Conservation (phyloP, 2,113 vertebrate species). For the Bos javanicus region DNA sequence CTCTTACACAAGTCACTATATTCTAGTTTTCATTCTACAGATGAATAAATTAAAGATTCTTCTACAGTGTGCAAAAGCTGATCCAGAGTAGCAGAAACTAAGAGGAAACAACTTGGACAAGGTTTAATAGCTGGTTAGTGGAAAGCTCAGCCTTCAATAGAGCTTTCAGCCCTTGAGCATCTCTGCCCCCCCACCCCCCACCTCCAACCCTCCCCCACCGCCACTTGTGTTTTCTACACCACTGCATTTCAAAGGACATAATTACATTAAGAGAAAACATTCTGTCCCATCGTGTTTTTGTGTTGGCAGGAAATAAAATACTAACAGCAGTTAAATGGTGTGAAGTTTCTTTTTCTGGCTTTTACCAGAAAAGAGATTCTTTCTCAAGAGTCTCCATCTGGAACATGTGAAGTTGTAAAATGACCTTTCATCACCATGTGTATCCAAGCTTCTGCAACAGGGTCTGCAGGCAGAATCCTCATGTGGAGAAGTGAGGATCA, state of each 20-base stretch:
- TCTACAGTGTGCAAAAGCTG: background rate
- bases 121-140: background rate
- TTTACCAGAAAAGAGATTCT: conserved; percentile 53
- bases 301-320: conserved; percentile 74
- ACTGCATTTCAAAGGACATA: conserved; percentile 40
- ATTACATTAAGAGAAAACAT: conserved; percentile 37
- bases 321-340: conserved; percentile 53
- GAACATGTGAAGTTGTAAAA: conserved; percentile 67
- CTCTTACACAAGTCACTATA: background rate
- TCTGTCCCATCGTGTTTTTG: conserved; percentile 42
- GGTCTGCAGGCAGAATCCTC: conserved; percentile 54
- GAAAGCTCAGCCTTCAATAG: background rate
- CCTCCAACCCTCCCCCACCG: background rate
- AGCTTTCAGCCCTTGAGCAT: background rate
- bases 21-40: background rate
- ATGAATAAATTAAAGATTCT: background rate
- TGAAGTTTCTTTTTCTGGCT: conserved; percentile 74
- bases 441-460: conserved; percentile 46
- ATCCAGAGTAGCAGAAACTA: background rate
- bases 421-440: conserved; percentile 63
- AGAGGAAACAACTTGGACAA: background rate
- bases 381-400: conserved; percentile 70
- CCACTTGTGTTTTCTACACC: conserved; percentile 43
- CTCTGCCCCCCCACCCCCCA: background rate
- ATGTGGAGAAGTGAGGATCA: background rate